These are phyloP conservation scores for Mylabris phalerata DNA, from an alignment of 1,140 invertebrate genomes.

Conservation along the genomic window DNA sequence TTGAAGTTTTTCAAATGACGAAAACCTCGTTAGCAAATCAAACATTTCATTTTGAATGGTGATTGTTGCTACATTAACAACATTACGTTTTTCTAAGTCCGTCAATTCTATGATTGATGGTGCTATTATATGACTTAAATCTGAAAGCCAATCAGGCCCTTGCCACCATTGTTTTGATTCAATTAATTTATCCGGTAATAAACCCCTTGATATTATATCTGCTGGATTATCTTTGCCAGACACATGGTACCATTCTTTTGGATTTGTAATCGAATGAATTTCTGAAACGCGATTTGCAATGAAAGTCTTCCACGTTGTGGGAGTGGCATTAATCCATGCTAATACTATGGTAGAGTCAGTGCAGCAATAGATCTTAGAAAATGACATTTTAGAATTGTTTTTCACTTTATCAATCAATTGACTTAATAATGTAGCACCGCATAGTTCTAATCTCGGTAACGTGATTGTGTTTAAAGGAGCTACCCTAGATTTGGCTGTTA, in stretches of 20 bases:
- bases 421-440: conserved; percentile 7
- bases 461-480: conserved; percentile 11
- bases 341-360: conserved; percentile 23
- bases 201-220: conserved; percentile 29
- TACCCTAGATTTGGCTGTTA: conserved; percentile 10
- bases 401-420: conserved; percentile 6
- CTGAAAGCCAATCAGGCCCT: not conserved
- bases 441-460: conserved; percentile 18
- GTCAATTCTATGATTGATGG: conserved; percentile 7
- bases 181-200: conserved; percentile 9
- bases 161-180: conserved; percentile 21
- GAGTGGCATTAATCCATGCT: conserved; percentile 9
- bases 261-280: conserved; percentile 21
- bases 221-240: conserved; percentile 28
- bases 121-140: conserved; percentile 1
- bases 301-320: conserved; percentile 20
- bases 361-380: conserved; percentile 13
- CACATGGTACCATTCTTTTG: conserved; percentile 29
- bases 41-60: conserved; percentile 5
- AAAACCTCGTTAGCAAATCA: not conserved
- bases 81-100: conserved; percentile 10
- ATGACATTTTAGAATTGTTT: not conserved
- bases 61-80: not conserved
- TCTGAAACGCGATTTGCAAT: conserved; percentile 29
- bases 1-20: conserved; percentile 1